Evolutionary conservation across 1,140 invertebrate species (phyloP), one percentile per base, ranked within the genome.

Genomic region (Brachionus koreanus): DNA sequence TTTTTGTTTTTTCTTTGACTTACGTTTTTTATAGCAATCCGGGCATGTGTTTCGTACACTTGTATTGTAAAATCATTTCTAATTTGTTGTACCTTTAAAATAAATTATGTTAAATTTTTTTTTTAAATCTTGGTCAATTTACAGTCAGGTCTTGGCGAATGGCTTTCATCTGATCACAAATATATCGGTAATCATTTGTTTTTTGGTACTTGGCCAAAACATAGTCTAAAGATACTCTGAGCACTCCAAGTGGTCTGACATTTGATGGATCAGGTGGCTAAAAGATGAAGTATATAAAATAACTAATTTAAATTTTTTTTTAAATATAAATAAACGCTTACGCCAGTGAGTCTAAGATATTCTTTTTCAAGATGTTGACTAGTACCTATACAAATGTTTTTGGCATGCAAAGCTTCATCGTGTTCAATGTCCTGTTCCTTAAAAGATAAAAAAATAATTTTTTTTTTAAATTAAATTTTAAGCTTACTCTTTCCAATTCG

Each of bases 81-180:
- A 85, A 98, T 92, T 86, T 96, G 95, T 92, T 99, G 97, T 52
- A 98, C 93, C 93, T 94, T 85, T 83, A 86, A 87, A 85, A 83
- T 72, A 13, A 83, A 61, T n/a, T n/a, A 67, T 63, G 7, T 63
- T 63, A 84, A 29, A 29, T 29, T 29, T 3, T 29, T 29, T 29
- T 29, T 29, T 29, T 29, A 1, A 29, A 29, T 37, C 49, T 49
- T 49, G 9, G 23, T 76, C 29, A 43, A 90, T 91, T 91, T 90
- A 96, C 96, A 75, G 96, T 98, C 84, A 99, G 90, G 91, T 99
- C 97, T 90, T 99, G 97, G 85, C 97, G 90, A 86, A 99, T 98
- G 13, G 96, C 97, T 89, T 99, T 99, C 37, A 99, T 89, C 89
- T 98, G 97, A 91, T 98, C 96, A 90, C 96, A 98, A 76, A 94